phyloP scores from a whole-genome alignment of 2,113 vertebrate genomes.

The Prunella fulvescens region DNA sequence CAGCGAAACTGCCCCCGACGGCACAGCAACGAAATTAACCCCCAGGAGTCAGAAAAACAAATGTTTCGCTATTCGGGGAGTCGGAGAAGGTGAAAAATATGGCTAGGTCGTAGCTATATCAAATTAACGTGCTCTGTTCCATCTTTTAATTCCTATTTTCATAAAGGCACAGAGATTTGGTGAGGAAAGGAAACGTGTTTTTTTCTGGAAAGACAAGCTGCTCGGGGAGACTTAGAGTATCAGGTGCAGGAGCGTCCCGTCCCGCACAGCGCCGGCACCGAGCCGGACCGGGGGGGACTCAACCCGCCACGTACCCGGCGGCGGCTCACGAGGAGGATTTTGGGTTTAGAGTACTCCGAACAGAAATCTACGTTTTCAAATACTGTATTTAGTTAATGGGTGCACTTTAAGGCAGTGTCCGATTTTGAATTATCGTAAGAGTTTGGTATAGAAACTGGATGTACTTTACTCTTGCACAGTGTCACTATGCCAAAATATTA shows the following conservation, averaged over 20 bases:
- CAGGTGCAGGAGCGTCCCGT: not conserved
- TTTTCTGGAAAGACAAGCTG: not conserved
- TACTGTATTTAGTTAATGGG: not conserved
- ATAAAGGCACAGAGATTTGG: not conserved
- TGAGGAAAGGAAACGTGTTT: not conserved
- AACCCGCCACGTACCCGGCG: accelerated
- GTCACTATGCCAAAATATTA: not conserved
- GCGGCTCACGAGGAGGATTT: not conserved
- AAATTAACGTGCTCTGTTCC: not conserved
- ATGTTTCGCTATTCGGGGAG: not conserved
- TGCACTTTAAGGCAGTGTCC: not conserved
- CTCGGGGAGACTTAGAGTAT: accelerated
- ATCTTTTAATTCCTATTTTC: not conserved
- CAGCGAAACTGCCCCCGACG: not conserved
- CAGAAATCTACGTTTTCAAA: not conserved
- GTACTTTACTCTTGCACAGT: not conserved
- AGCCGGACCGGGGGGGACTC: not conserved
- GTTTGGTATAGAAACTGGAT: not conserved
- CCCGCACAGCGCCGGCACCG: not conserved
- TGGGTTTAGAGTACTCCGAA: not conserved
- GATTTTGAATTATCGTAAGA: not conserved
- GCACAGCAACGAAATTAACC: not conserved
- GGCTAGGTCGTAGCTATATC: not conserved
- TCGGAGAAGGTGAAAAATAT: not conserved
- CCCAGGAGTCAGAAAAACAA: not conserved